These are phyloP conservation scores for Drosophila erecta DNA, from an alignment of 1,140 invertebrate genomes.

Conservation along the genomic window DNA sequence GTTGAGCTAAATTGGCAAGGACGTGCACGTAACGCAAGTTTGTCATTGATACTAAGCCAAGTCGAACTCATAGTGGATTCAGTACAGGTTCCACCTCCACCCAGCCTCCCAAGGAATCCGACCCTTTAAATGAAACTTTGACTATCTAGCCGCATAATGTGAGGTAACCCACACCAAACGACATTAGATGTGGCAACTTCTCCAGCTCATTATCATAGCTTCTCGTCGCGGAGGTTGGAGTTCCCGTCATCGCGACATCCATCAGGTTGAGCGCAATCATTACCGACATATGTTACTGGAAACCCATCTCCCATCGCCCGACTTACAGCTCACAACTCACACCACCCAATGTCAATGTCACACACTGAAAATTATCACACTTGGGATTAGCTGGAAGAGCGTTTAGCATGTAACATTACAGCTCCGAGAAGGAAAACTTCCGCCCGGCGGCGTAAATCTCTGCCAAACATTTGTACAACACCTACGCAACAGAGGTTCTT, in stretches of 20 bases:
- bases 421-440: conserved; percentile 50
- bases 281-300: conserved; percentile 75
- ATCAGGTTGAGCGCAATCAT: conserved; percentile 60
- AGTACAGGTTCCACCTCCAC: conserved; percentile 6
- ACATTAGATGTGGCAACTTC: conserved; percentile 39
- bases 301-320: conserved; percentile 53
- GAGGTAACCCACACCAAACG: conserved; percentile 16
- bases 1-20: neutral
- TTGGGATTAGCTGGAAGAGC: conserved; percentile 69
- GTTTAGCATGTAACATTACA: conserved; percentile 18
- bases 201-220: conserved; percentile 52
- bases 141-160: conserved; percentile 34
- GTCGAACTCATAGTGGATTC: conserved; percentile 27
- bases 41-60: neutral
- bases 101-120: conserved; percentile 7
- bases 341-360: conserved; percentile 71
- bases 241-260: conserved; percentile 48
- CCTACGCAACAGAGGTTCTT: conserved; percentile 43
- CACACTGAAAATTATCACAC: conserved; percentile 64
- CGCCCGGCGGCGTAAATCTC: conserved; percentile 54
- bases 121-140: conserved; percentile 28
- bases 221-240: conserved; percentile 25
- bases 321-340: conserved; percentile 34
- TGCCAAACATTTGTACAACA: conserved; percentile 77
- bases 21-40: neutral